These are phyloP conservation scores for Sabatieria punctata DNA, from an alignment of 2,888 invertebrate genomes.

Conservation along the genomic window DNA sequence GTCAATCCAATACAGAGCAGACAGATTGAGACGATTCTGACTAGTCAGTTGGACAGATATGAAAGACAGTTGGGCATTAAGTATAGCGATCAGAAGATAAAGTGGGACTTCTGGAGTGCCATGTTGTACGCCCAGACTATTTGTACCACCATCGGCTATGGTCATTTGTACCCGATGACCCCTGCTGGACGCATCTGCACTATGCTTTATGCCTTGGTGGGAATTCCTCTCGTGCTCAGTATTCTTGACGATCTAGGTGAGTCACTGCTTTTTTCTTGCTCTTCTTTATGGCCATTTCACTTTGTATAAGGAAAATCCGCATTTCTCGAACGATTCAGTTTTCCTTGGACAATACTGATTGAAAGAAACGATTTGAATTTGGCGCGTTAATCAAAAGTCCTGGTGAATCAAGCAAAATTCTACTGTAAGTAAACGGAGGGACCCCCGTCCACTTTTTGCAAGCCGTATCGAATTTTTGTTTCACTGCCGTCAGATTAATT, in stretches of 20 bases:
- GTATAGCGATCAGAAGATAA: constrained; percentile 22
- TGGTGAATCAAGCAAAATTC: no score
- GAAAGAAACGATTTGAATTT: no score
- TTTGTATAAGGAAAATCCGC: no score
- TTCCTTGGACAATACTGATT: no score
- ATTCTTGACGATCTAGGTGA: constrained; percentile 79
- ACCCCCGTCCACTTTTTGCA: no score
- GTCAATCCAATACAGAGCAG: constrained; percentile 17
- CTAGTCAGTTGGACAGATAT: constrained; percentile 13
- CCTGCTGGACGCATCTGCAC: constrained; percentile 63
- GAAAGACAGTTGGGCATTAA: constrained; percentile 21
- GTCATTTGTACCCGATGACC: constrained; percentile 79
- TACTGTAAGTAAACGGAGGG: no score
- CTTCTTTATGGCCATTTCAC: no score
- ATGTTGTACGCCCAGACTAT: constrained; percentile 26
- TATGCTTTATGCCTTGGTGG: constrained; percentile 78
- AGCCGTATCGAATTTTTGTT: no score
- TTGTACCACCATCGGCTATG: constrained; percentile 37
- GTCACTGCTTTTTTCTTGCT: no score
- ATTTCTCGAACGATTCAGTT: no score
- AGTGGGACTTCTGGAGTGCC: constrained; percentile 28
- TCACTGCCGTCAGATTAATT: no score
- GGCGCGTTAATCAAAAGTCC: no score
- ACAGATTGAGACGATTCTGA: constrained; percentile 9
- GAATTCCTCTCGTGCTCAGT: constrained; percentile 84